These are phyloP conservation scores for Suricata suricatta DNA, from an alignment of 2,113 vertebrate species.

Conservation along the genomic window DNA sequence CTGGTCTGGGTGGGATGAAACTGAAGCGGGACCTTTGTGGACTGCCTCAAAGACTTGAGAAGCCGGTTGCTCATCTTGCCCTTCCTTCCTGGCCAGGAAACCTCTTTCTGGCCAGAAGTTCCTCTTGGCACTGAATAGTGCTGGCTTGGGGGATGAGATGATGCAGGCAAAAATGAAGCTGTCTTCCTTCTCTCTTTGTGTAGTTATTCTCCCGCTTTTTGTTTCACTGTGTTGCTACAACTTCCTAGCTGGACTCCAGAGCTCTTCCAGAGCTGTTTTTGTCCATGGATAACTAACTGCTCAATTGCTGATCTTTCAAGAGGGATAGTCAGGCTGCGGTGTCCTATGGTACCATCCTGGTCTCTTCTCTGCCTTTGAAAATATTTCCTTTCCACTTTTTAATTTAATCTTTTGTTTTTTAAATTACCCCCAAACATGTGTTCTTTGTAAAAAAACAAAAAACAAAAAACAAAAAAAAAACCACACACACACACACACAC, in stretches of 20 bases:
- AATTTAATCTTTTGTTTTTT: constrained; percentile 32
- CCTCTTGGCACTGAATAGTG: background rate
- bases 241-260: background rate
- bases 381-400: background rate
- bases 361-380: background rate
- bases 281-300: background rate
- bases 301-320: background rate
- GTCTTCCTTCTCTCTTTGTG: background rate
- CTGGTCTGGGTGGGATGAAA: background rate
- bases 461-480: too few species aligned
- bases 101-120: background rate
- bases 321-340: background rate
- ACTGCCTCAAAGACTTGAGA: background rate
- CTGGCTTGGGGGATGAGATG: background rate
- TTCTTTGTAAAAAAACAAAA: background rate
- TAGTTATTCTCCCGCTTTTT: background rate
- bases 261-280: background rate
- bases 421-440: background rate
- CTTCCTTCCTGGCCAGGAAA: background rate
- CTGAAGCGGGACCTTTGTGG: background rate
- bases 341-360: background rate
- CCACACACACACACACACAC: too few species aligned
- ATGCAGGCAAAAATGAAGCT: background rate
- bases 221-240: background rate
- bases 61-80: background rate